Evolutionary conservation across 2,113 vertebrate species (phyloP), one percentile per base, ranked within the genome.

Genomic region (Calyptommatus sinebrachiatus): DNA sequence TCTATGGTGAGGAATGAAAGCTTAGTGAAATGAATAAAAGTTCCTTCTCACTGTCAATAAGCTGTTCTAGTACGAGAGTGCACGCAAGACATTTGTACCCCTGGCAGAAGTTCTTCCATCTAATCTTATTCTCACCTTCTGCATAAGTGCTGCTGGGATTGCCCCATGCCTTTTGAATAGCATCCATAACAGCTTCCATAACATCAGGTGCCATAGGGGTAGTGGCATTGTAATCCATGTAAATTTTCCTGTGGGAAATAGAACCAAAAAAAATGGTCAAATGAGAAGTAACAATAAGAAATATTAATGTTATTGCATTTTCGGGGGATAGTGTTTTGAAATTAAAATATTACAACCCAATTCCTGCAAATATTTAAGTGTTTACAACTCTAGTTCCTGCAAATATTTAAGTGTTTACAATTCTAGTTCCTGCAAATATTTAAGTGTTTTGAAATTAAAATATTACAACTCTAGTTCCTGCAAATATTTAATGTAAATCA

Each of bases 221-320:
- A 0, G 98, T 99, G 20, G 98, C 98, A 0, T 99, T 99, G 81
- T 97, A 93, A 92, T 99, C 98, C 95, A 99, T 95, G 73, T 99
- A 99, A 63, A 99, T 91, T n/a, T 92, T 96, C 9, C 93, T 90
- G 80, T n/a, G 60, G 29, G 0, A 26, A 74, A 2, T 4, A 2
- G 5, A 29, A 14, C 50, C 24, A 1, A 0, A 12, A 4, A 7
- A 20, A 20, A 75, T 11, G 10, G 12, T 81, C 70, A 24, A 35
- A 60, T 46, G 1, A 41, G 53, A 28, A 31, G n/a, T 6, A 3
- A 7, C 20, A 65, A 67, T 11, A 7, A 71, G 16, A 50, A 26
- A 28, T 16, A 75, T 20, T 24, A 62, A 28, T 22, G n/a, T 11
- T 29, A 22, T 16, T 5, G 53, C 6, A 22, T 28, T 69, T 78